phyloP scores from a whole-genome alignment of 2,113 vertebrate species.

The Bubo bubo region DNA sequence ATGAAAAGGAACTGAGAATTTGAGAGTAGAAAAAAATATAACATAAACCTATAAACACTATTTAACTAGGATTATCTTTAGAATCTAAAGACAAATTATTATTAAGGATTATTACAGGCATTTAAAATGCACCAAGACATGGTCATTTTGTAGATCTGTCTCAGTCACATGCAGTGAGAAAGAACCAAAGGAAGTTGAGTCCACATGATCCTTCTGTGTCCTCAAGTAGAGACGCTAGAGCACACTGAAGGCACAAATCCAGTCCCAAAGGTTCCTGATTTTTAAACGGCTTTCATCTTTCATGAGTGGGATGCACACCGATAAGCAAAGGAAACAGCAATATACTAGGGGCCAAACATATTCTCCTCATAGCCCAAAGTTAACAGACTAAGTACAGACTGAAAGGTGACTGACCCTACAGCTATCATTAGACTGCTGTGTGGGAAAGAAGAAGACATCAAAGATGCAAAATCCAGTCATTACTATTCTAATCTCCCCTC shows the following conservation, averaged over 20 bases:
- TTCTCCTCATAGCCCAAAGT: background rate
- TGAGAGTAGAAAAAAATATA: background rate
- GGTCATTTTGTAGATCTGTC: background rate
- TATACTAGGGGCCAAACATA: background rate
- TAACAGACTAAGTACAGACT: background rate
- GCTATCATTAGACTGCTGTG: background rate
- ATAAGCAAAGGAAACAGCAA: background rate
- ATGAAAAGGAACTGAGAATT: background rate
- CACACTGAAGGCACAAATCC: background rate
- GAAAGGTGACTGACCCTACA: background rate
- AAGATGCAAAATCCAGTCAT: background rate
- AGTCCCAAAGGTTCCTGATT: background rate
- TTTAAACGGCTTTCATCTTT: background rate
- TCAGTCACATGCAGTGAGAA: background rate
- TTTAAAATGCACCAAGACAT: background rate
- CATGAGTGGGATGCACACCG: background rate
- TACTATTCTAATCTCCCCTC: background rate
- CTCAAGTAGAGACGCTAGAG: background rate
- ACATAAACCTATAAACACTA: background rate
- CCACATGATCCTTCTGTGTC: background rate
- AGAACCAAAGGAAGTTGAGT: background rate
- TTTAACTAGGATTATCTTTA: background rate
- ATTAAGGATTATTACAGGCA: background rate
- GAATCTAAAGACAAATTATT: background rate
- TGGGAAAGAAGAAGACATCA: background rate